Evolutionary conservation across 2,888 invertebrate species (phyloP), one percentile per base, ranked within the genome.

Genomic region (Pterostichus niger): DNA sequence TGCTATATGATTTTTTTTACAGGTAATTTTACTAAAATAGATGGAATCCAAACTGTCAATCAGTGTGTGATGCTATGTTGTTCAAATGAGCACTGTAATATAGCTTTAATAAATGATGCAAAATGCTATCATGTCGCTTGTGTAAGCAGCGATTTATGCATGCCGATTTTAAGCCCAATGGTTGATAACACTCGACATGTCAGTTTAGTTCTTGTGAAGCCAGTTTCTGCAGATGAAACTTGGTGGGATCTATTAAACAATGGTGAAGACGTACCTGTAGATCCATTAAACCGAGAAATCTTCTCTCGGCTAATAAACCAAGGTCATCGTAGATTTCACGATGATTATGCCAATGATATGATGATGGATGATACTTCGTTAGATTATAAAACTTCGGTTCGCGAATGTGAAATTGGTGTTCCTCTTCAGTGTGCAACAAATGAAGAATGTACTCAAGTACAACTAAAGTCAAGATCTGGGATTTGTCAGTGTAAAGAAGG

Each of bases 101-200:
- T 96, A 84, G 96, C 95, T 3, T 94, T 97, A 87, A 94, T 95
- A 89, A 94, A 93, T 85, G 94, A 96, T 87, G 90, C 91, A 17
- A 93, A 93, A 84, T 97, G 97, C 88, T 97, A 93, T 88, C 95
- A 96, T 89, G 93, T 96, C 15, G 92, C 93, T 84, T 96, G 96
- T 89, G 91, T 90, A 5, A 94, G 91, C 86, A 94, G 95, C 87
- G 94, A 95, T 87, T 90, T 94, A 40, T 96, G 96, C 86, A 87
- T 94, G 84, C 96, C 96, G 0, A 91, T 94, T 15, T 91, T 92
- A 61, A 92, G 93, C 59, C 89, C 91, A 7, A 94, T 94, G 85
- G 91, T 93, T 85, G 88, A 89, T 31, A 89, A 89, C 82, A 91
- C 92, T 7, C 92, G 93, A 49, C 93, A 94, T 86, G 93, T 95